Base-by-base conservation (phyloP, 2,797 vertebrate genomes). In the Mormyrus proboscirostris region DNA sequence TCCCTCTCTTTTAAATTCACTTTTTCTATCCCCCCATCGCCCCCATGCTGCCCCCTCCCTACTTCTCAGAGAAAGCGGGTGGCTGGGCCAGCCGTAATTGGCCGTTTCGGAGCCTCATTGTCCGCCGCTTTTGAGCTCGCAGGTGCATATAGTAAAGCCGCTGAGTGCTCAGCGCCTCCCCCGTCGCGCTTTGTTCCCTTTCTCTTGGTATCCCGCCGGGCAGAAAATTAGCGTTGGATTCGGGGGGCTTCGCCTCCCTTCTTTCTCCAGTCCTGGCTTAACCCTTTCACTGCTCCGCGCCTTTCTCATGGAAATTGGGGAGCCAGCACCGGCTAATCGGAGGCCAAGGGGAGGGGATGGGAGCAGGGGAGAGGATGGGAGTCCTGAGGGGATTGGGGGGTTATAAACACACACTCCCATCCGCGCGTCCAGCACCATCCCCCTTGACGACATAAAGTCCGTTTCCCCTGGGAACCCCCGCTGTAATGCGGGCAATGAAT, bases 81-180 rank as follows among this genome's bases (percentile, higher is more conserved):
- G 93, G 93, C 94, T 93, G 92, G 92, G 91, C 93, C 93, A 92
- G 90, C 92, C 92, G 93, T 96, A 96, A 96, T 96, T 96, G 96
- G 95, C 95, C 94, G 95, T 96, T 96, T 96, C 96, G 92, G 94
- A 94, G 94, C 93, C 94, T 92, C 94, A 95, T 96, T 96, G 95
- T 96, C 94, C 93, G 85, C 33, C 86, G 93, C 95, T 95, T 95
- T 96, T 96, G 95, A 96, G 95, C 92, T 94, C 93, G 96, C 96
- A 96, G 96, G 96, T 96, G 96, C 95, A 94, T 93, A 94, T 94
- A 95, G 95, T 96, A 96, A 96, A 96, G 95, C 94, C 92, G 90
- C 92, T 69, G 93, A 95, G 94, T 93, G 90, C 94, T 92, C 93
- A 89, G 92, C 94, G 93, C 94, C 95, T 95, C 95, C 95, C 95